A percentile compares a stretch with the other conserved stretches of the same genome.
Conservation (phyloP, 2,888 invertebrate species). For the Stenoptilia bipunctidactyla region DNA sequence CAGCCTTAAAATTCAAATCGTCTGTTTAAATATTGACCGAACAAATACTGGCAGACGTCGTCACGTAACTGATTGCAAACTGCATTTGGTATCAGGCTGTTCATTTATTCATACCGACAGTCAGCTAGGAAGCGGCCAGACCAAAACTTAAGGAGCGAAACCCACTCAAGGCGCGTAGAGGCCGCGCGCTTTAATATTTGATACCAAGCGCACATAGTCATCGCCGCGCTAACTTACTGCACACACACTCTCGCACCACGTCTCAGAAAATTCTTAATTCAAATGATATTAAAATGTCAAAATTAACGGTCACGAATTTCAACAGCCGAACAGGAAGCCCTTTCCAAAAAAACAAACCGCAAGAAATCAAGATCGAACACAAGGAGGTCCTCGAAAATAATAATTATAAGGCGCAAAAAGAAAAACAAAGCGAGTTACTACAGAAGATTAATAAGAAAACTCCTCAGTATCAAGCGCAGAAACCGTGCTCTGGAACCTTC, state of each 20-base stretch:
- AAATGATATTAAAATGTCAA: slow-evolving; percentile 36
- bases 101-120: slow-evolving; percentile 55
- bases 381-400: slow-evolving; percentile 46
- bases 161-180: slow-evolving; percentile 46
- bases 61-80: slow-evolving; percentile 47
- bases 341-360: slow-evolving; percentile 14
- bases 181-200: slow-evolving; percentile 27
- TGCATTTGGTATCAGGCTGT: slow-evolving; percentile 39
- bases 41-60: slow-evolving; percentile 15
- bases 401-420: slow-evolving; percentile 45
- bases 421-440: slow-evolving; percentile 46
- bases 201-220: slow-evolving; percentile 28
- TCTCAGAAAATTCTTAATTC: slow-evolving; percentile 10
- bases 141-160: slow-evolving; percentile 64
- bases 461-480: slow-evolving; percentile 49
- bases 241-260: slow-evolving; percentile 20
- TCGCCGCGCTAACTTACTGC: slow-evolving; percentile 31
- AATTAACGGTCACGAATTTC: slow-evolving; percentile 48
- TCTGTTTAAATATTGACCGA: slow-evolving; percentile 7
- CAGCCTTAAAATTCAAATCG: slow-evolving; percentile 6
- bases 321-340: slow-evolving; percentile 36
- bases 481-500: slow-evolving; percentile 54
- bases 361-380: slow-evolving; percentile 27
- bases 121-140: slow-evolving; percentile 54
- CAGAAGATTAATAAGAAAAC: slow-evolving; percentile 54